phyloP scores from a whole-genome alignment of 2,888 invertebrate genomes.

The Drosophila lutescens region DNA sequence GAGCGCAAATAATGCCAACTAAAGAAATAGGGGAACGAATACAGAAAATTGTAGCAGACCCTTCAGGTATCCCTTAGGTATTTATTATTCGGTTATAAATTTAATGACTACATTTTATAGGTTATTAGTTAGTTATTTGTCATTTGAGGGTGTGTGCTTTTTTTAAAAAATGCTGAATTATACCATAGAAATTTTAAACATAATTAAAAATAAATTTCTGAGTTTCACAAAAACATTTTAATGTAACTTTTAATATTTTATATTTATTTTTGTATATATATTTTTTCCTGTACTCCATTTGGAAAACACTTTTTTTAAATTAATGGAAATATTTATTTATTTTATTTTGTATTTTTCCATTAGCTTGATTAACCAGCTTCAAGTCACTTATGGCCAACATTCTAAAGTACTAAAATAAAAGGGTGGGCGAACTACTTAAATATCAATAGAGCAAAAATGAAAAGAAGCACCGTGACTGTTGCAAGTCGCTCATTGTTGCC shows the following conservation, averaged over 20 bases:
- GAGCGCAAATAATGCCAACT: slow-evolving; percentile 70
- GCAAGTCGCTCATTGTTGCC: slow-evolving; percentile 15
- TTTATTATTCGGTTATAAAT: background rate
- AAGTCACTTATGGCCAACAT: background rate
- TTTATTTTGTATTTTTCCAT: too few species aligned
- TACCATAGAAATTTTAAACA: too few species aligned
- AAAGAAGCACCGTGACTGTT: slow-evolving; percentile 3
- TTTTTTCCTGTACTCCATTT: too few species aligned
- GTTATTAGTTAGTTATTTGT: background rate
- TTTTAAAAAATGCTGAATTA: background rate
- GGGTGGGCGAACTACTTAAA: slow-evolving; percentile 1
- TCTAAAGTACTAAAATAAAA: too few species aligned
- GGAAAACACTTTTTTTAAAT: too few species aligned
- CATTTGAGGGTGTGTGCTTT: background rate
- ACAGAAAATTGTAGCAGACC: slow-evolving; percentile 15
- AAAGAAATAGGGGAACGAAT: slow-evolving; percentile 23
- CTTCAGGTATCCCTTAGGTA: slow-evolving; percentile 9
- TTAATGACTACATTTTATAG: background rate
- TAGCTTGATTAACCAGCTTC: background rate
- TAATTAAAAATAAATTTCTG: too few species aligned
- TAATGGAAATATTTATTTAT: too few species aligned
- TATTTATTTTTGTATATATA: too few species aligned
- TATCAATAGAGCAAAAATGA: slow-evolving; percentile 1
- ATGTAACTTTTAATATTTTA: too few species aligned
- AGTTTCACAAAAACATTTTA: too few species aligned